Conservation (phyloP, 2,797 vertebrate genomes). For the Notolabrus celidotus region DNA sequence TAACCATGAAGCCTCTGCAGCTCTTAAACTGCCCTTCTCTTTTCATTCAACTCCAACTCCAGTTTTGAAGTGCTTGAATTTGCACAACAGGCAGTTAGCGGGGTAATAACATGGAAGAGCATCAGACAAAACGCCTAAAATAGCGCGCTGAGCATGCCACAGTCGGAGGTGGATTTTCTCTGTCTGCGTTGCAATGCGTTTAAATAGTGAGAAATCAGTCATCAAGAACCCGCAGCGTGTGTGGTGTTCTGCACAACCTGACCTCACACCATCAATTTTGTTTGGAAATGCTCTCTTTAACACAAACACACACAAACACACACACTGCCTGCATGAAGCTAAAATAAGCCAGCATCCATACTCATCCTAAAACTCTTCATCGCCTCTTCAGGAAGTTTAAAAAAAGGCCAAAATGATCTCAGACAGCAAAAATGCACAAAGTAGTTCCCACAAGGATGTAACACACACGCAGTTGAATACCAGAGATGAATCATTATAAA, state of each 20-base stretch:
- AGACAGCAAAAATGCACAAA: constrained; percentile 64
- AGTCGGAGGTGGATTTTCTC: constrained; percentile 57
- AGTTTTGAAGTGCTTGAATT: constrained; percentile 58
- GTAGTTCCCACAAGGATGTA: constrained; percentile 51
- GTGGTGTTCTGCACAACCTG: constrained; percentile 45
- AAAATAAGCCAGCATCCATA: constrained; percentile 39
- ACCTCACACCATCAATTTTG: constrained; percentile 66
- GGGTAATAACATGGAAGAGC: constrained; percentile 68
- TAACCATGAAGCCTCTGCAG: constrained; percentile 31
- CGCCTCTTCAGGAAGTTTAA: constrained; percentile 33
- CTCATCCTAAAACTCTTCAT: constrained; percentile 46
- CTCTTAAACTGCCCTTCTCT: constrained; percentile 40
- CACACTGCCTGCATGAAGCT: constrained; percentile 34
- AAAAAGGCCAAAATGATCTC: constrained; percentile 57
- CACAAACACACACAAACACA: constrained; percentile 19
- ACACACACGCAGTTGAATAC: constrained; percentile 45
- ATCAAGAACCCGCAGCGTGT: constrained; percentile 46
- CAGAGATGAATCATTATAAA: constrained; percentile 63
- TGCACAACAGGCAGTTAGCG: constrained; percentile 56
- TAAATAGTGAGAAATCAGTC: constrained; percentile 49
- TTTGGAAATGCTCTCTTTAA: constrained; percentile 62
- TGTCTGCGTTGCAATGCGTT: constrained; percentile 43
- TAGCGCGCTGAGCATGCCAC: constrained; percentile 47
- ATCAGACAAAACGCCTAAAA: constrained; percentile 61
- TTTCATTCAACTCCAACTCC: constrained; percentile 44